These are phyloP conservation scores for Cranoglanis bouderius DNA, from an alignment of 2,113 vertebrate genomes.

Conservation along the genomic window DNA sequence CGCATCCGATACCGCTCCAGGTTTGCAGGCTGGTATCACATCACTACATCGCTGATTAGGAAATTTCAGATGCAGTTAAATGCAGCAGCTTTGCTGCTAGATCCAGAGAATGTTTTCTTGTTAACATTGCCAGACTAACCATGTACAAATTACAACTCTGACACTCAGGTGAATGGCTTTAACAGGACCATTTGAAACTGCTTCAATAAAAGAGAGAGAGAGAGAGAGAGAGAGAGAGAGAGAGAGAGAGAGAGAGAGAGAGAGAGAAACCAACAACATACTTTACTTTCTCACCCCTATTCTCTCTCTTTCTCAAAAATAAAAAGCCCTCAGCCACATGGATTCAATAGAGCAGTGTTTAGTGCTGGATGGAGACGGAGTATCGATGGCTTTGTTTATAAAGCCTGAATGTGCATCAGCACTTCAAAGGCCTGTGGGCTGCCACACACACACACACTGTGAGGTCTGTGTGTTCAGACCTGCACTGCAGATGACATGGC, in stretches of 20 bases:
- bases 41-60: neutral
- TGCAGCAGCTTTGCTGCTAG: neutral
- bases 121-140: slow-evolving; percentile 29
- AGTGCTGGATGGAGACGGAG: slow-evolving; percentile 58
- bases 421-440: slow-evolving; percentile 61
- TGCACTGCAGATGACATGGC: slow-evolving; percentile 67
- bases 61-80: neutral
- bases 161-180: slow-evolving; percentile 10
- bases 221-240: too few relatives aligned
- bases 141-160: neutral
- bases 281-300: neutral
- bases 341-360: slow-evolving; percentile 67
- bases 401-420: slow-evolving; percentile 57
- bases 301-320: neutral
- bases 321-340: slow-evolving; percentile 58
- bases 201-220: too few relatives aligned
- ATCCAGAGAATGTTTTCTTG: neutral
- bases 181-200: neutral
- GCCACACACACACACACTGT: slow-evolving; percentile 57
- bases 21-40: neutral
- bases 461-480: slow-evolving; percentile 67
- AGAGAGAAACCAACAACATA: too few relatives aligned
- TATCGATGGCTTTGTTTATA: slow-evolving; percentile 68
- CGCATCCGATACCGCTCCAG: neutral
- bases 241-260: too few relatives aligned